phyloP scores from a whole-genome alignment of 2,888 invertebrate species.

The Omphaloscelis lunosa region DNA sequence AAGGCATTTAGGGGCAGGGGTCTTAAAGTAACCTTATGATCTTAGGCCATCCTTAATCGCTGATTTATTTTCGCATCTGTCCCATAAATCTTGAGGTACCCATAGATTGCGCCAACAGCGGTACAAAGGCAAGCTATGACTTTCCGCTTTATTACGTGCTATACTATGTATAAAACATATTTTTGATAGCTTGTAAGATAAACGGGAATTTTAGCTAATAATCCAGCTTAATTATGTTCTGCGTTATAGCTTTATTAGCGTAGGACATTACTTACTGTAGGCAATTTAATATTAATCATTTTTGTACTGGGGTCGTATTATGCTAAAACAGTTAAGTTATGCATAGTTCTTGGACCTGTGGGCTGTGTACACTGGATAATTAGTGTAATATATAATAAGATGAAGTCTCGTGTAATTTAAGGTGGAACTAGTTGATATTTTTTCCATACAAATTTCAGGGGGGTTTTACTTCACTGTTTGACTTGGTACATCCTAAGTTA shows the following conservation, averaged over 20 bases:
- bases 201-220: constrained; percentile 14
- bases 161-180: no score
- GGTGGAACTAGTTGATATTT: no score
- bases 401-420: not conserved
- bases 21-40: constrained; percentile 41
- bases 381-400: constrained; percentile 8
- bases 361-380: constrained; percentile 7
- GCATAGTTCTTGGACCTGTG: constrained; percentile 7
- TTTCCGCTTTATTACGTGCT: constrained; percentile 38
- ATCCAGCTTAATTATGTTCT: constrained; percentile 1
- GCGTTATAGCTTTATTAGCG: constrained; percentile 22
- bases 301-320: constrained; percentile 5
- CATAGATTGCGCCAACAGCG: constrained; percentile 40
- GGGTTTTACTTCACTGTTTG: no score
- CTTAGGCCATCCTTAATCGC: constrained; percentile 55
- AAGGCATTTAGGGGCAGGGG: constrained; percentile 35
- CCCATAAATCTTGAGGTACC: constrained; percentile 43
- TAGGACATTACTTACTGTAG: not conserved
- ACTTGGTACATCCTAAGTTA: no score
- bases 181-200: constrained; percentile 2
- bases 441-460: no score
- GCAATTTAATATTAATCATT: constrained; percentile 27
- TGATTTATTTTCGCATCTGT: constrained; percentile 61
- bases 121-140: constrained; percentile 20
- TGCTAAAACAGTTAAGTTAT: constrained; percentile 26